Percentiles rank a stretch among this genome's conserved stretches.
These are phyloP conservation scores for Molossus molossus DNA, from an alignment of 2,797 vertebrate species.

Conservation along the genomic window DNA sequence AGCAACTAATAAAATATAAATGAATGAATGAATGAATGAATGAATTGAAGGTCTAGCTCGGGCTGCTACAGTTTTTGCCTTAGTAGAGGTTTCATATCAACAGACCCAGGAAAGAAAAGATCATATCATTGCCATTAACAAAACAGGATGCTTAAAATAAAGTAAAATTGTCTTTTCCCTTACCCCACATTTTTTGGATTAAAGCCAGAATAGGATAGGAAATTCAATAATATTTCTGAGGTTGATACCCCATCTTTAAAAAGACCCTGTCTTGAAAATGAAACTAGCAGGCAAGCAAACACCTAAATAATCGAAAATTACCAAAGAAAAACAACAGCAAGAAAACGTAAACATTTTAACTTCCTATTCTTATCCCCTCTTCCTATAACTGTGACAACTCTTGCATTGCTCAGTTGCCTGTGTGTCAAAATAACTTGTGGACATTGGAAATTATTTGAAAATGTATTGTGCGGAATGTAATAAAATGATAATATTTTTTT, in stretches of 20 bases:
- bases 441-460: constrained; percentile 95
- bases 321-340: constrained; percentile 89
- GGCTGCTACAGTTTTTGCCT: constrained; percentile 71
- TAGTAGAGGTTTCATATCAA: constrained; percentile 69
- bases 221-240: constrained; percentile 67
- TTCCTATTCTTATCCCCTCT: constrained; percentile 85
- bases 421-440: constrained; percentile 94
- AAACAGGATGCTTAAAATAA: constrained; percentile 74
- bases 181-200: constrained; percentile 75
- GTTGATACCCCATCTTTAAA: constrained; percentile 66
- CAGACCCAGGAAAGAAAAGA: constrained; percentile 62
- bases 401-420: constrained; percentile 91
- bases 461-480: constrained; percentile 97
- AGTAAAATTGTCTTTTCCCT: constrained; percentile 62
- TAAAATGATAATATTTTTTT: constrained; percentile 98
- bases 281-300: constrained; percentile 81
- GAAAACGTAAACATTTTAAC: constrained; percentile 88
- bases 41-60: constrained; percentile 45
- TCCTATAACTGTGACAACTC: constrained; percentile 88
- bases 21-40: constrained; percentile 20
- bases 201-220: constrained; percentile 80
- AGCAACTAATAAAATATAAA: constrained; percentile 62
- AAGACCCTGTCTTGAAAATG: constrained; percentile 85
- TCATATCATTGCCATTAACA: constrained; percentile 50
- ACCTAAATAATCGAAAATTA: constrained; percentile 82